These are phyloP conservation scores for Calephelis nemesis DNA, from an alignment of 1,140 invertebrate species.

Conservation along the genomic window DNA sequence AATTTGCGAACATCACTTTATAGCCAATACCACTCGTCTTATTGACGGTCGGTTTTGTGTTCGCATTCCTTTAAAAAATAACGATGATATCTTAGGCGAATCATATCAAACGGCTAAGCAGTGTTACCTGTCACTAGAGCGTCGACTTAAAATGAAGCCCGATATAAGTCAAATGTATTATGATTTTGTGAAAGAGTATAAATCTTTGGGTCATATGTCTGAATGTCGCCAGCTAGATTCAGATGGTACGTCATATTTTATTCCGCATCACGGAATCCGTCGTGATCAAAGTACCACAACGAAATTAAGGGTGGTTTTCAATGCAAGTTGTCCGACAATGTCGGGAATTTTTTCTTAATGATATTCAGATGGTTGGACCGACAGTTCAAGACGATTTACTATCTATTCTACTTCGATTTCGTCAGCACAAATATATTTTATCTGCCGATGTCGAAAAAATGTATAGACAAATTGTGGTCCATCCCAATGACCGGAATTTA, in stretches of 20 bases:
- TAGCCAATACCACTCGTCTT: constrained; percentile 30
- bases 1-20: constrained; percentile 38
- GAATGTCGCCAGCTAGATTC: background rate
- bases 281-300: constrained; percentile 28
- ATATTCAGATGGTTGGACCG: constrained; percentile 29
- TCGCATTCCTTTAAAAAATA: constrained; percentile 29
- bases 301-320: constrained; percentile 31
- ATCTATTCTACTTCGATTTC: constrained; percentile 26
- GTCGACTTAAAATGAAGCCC: constrained; percentile 21
- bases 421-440: constrained; percentile 28
- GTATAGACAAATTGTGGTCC: constrained; percentile 25
- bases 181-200: constrained; percentile 38
- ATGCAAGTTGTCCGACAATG: constrained; percentile 23
- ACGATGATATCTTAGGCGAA: constrained; percentile 23
- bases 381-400: constrained; percentile 27
- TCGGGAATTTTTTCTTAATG: constrained; percentile 25
- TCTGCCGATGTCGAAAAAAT: constrained; percentile 33
- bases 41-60: constrained; percentile 34
- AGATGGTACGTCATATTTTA: constrained; percentile 16
- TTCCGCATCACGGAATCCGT: constrained; percentile 28
- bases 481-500: constrained; percentile 22
- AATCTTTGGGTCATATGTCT: constrained; percentile 36
- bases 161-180: constrained; percentile 30
- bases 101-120: constrained; percentile 26
- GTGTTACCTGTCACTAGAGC: constrained; percentile 33